Base-by-base conservation (phyloP, 2,113 vertebrate genomes). In the Balaeniceps rex region DNA sequence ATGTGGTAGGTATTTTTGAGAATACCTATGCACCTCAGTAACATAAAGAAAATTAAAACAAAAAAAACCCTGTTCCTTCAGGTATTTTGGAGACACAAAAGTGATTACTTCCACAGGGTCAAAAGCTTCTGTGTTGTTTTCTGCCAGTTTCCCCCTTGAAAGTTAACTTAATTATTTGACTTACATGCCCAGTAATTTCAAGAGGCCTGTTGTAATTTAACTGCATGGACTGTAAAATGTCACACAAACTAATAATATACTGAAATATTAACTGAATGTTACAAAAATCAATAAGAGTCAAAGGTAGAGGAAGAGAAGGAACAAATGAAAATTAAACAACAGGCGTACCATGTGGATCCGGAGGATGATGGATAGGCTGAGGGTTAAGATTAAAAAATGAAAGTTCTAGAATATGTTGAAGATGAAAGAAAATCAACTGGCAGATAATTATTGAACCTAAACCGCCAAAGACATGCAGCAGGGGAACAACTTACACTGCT, bases 221-320 rank as follows among this genome's bases (percentile, higher is more conserved):
- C 69, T 75, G 18, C 77, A 69, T 51, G 44, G 74, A 69, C 42
- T 82, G 26, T 26, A 97, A 97, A 94, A 95, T 94, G 94, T 94
- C 93, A 97, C 58, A 77, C 68, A 88, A 93, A 85, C 74, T 58
- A 91, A 87, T 77, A 94, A 95, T 68, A 58, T 38, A 66, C 40
- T 90, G 78, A 95, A 93, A 91, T 85, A 97, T 88, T 95, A 95
- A 88, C 75, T 52, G n/a, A 96, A 64, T 80, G 46, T 65, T 85
- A 80, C 42, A 83, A 92, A 96, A 96, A 96, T 93, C 95, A 94
- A 74, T 91, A 78, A 9, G 9, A 89, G 54, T 69, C 70, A 91
- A 93, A 97, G 64, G 68, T 22, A 94, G 55, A 87, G n/a, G 54
- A 96, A 94, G 46, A 44, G 46, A 88, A 70, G 42, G 44, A 91